Evolutionary conservation across 2,113 vertebrate genomes (phyloP), one percentile per base, ranked within the genome.

Genomic region (Dasyprocta punctata): DNA sequence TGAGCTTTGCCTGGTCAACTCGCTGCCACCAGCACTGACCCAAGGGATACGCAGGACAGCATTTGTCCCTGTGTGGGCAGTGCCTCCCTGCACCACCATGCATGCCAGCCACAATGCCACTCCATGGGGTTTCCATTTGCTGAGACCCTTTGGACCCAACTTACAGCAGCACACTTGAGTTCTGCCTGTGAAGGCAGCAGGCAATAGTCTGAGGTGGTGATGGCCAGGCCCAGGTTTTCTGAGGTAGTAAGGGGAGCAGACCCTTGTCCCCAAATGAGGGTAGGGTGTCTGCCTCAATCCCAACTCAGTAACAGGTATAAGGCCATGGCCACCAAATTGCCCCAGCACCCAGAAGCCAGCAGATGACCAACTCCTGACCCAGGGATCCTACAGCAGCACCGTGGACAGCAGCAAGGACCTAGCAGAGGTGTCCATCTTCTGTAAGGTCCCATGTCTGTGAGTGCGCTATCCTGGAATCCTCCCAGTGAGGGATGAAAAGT

Each of bases 371-470:
- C 10, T 41, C n/a, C 47, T 52, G 0, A 12, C 22, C 9, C 67
- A 14, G 56, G 17, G 17, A 7, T 7, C 41, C 19, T 38, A 56
- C 65, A 58, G 38, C 54, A 87, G 88, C 52, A 61, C 58, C 41
- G 41, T 83, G 91, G 41, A 84, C 44, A 38, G 82, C 28, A 30
- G 75, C 38, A 11, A 49, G 20, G 12, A 38, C 63, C 5, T 13
- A 0, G 5, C 5, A 0, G 38, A 7, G 5, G 41, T 10, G 1
- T 36, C 28, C 20, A 13, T 30, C 28, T 67, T 56, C 10, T 38
- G 54, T 22, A 47, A 44, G n/a, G 24, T 26, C 13, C 10, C 52
- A n/a, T 12, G 0, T 17, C 0, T 16, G 0, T 6, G 16, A 20
- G 52, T 58, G 5, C 7, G 47, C 28, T 20, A 22, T 24, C 38